A percentile compares a stretch with the other conserved stretches of the same genome.
Evolutionary conservation across 2,888 invertebrate species (phyloP).

Genomic region (Drosophila lutescens): DNA sequence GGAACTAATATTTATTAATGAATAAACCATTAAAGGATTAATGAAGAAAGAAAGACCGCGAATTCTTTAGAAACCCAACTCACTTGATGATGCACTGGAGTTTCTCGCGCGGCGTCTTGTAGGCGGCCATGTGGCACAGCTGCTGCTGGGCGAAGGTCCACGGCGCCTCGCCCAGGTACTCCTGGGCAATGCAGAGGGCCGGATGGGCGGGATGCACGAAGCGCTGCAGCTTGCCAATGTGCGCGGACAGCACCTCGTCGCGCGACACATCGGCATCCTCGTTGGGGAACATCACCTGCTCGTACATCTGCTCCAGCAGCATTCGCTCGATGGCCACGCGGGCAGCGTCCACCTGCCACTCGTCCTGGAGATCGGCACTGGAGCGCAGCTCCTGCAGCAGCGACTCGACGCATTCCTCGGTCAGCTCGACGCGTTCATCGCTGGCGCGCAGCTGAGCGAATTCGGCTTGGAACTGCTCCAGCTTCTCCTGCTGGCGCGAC

Average conservation of each 20-base stretch:
- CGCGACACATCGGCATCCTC: conserved; percentile 97
- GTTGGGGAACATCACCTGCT: conserved; percentile 97
- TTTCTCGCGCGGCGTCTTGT: conserved; percentile 95
- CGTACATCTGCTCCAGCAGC: conserved; percentile 96
- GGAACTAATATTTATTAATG: too few relatives aligned
- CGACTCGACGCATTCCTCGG: conserved; percentile 91
- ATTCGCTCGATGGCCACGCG: conserved; percentile 94
- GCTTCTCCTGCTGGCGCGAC: conserved; percentile 89
- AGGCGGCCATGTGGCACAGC: conserved; percentile 94
- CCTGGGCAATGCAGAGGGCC: conserved; percentile 92
- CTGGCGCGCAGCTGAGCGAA: conserved; percentile 92
- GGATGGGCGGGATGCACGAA: conserved; percentile 92
- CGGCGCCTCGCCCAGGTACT: conserved; percentile 95
- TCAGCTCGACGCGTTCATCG: conserved; percentile 95
- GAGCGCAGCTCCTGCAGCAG: conserved; percentile 89
- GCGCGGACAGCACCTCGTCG: conserved; percentile 95
- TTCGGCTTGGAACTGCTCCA: conserved; percentile 91
- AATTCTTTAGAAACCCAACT: conserved; percentile 13
- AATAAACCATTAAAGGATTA: too few relatives aligned
- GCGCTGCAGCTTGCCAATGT: conserved; percentile 92
- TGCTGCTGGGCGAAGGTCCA: conserved; percentile 98
- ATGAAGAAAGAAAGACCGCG: too few relatives aligned
- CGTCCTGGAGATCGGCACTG: conserved; percentile 85
- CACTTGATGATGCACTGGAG: conserved; percentile 85
- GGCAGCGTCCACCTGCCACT: conserved; percentile 89